Percentiles rank a stretch among this genome's conserved stretches.
Evolutionary conservation across 2,113 vertebrate genomes (phyloP).

Genomic region (Fregata magnificens): DNA sequence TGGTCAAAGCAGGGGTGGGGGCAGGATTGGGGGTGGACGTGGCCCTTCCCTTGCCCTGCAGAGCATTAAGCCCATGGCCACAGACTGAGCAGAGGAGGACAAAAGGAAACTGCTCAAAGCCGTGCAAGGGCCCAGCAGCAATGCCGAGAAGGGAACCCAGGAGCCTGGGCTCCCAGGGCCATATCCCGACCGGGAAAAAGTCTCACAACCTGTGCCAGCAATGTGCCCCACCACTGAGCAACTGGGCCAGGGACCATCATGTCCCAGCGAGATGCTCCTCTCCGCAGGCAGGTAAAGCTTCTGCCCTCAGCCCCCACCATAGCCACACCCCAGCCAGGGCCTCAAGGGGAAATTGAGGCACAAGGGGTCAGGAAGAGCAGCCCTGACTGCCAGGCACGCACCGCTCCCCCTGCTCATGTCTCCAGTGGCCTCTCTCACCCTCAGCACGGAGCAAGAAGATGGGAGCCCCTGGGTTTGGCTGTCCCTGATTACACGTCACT

Average conservation of each 20-base stretch:
- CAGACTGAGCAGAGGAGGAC: neutral
- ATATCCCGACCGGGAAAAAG: neutral
- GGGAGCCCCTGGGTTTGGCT: neutral
- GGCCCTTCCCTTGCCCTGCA: neutral
- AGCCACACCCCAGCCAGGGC: neutral
- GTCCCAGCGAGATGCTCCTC: neutral
- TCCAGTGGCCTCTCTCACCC: neutral
- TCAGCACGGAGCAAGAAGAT: neutral
- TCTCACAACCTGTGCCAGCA: neutral
- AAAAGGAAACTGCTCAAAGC: neutral
- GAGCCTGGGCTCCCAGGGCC: neutral
- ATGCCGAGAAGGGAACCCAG: neutral
- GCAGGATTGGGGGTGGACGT: neutral
- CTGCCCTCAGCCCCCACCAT: neutral
- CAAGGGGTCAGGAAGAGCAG: neutral
- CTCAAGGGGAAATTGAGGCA: neutral
- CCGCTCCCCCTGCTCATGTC: neutral
- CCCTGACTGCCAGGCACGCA: neutral
- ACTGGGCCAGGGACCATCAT: rapidly evolving
- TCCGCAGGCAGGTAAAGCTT: neutral
- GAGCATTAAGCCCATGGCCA: neutral
- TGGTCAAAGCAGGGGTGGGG: neutral
- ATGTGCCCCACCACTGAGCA: neutral
- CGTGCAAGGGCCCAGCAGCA: neutral
- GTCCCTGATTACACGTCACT: neutral